These are phyloP conservation scores for Dasyurus viverrinus DNA, from an alignment of 2,113 vertebrate species.

Conservation along the genomic window DNA sequence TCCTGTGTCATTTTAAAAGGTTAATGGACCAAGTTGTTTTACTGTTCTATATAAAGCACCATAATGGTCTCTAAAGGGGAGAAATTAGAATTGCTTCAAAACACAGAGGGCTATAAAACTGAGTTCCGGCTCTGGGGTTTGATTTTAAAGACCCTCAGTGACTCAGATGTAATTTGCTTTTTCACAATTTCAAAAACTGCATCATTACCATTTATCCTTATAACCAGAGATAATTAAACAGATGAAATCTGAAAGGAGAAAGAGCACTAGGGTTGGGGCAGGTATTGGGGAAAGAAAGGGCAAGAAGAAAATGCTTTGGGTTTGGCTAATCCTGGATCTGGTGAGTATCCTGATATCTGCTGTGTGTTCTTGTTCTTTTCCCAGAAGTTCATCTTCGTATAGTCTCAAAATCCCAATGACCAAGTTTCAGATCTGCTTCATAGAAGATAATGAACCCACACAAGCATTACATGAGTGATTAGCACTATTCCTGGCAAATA, in stretches of 20 bases:
- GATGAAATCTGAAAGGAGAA: neutral
- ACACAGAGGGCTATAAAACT: constrained; percentile 59
- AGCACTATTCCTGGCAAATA: neutral
- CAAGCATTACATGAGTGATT: neutral
- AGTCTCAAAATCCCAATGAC: neutral
- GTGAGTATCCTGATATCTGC: neutral
- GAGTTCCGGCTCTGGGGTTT: constrained; percentile 57
- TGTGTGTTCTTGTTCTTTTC: constrained; percentile 23
- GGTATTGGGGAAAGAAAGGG: neutral
- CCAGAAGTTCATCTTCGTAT: neutral
- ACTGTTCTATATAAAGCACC: constrained; percentile 71
- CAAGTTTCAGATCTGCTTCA: neutral
- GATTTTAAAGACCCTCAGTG: constrained; percentile 56
- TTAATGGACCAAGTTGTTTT: constrained; percentile 66
- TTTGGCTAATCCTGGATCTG: neutral
- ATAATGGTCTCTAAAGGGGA: constrained; percentile 47
- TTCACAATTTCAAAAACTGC: constrained; percentile 44
- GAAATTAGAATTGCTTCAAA: constrained; percentile 57
- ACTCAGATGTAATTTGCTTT: constrained; percentile 50
- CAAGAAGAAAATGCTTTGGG: constrained; percentile 5
- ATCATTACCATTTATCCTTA: constrained; percentile 58
- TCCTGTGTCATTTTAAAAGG: constrained; percentile 64
- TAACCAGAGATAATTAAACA: constrained; percentile 58
- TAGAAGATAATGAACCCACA: neutral
- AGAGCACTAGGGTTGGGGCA: neutral